Conservation (phyloP, 1,140 invertebrate species). For the Drosophila nebulosa region DNA sequence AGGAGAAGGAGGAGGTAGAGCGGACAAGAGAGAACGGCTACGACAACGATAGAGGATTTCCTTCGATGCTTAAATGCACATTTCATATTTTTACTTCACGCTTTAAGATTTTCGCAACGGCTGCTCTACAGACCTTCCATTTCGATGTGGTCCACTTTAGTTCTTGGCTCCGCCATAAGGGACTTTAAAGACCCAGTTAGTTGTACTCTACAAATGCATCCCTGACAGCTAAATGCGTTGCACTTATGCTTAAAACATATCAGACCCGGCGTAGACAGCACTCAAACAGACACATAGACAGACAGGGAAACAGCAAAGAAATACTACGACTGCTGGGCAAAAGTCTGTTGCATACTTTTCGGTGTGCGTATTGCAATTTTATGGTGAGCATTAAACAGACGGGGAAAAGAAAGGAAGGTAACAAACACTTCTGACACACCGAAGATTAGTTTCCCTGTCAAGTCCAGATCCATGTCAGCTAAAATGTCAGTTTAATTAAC, state of each 20-base stretch:
- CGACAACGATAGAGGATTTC: conserved; percentile 27
- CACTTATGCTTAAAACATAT: conserved; percentile 79
- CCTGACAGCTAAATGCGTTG: conserved; percentile 77
- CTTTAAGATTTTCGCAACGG: conserved; percentile 62
- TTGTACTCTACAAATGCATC: conserved; percentile 44
- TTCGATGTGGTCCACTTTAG: conserved; percentile 57
- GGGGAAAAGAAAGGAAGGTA: conserved; percentile 10
- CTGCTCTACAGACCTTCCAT: conserved; percentile 25
- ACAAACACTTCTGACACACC: background rate
- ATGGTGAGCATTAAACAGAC: conserved; percentile 1
- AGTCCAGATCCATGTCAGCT: background rate
- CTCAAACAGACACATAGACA: conserved; percentile 44
- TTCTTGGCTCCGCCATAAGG: conserved; percentile 33
- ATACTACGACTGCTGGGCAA: conserved; percentile 4
- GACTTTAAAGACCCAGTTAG: conserved; percentile 56
- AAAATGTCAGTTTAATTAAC: background rate
- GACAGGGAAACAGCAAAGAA: conserved; percentile 2
- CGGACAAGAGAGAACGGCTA: conserved; percentile 11
- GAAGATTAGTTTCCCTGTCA: conserved; percentile 40
- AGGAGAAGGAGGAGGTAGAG: background rate
- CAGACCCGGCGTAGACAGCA: conserved; percentile 69
- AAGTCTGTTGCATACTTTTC: conserved; percentile 39
- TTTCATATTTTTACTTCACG: conserved; percentile 59
- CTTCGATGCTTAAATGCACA: conserved; percentile 42
- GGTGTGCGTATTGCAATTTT: conserved; percentile 2